A percentile compares a stretch with the other conserved stretches of the same genome.
These are phyloP conservation scores for Lepidothrix coronata DNA, from an alignment of 2,113 vertebrate genomes.

Conservation along the genomic window DNA sequence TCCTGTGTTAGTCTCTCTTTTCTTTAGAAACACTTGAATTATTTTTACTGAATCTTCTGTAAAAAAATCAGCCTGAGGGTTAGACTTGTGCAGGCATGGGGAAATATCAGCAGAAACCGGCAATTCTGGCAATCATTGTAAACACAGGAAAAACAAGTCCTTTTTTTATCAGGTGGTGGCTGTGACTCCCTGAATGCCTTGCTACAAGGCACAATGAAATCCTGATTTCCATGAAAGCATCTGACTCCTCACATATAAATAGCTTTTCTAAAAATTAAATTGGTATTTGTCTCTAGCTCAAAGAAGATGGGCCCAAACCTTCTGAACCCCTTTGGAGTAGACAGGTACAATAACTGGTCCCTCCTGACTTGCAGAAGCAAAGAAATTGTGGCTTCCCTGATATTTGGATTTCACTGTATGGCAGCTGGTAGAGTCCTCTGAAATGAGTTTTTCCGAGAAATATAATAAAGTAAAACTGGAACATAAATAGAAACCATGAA, in stretches of 20 bases:
- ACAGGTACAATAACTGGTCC: not conserved
- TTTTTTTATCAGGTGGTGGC: not conserved
- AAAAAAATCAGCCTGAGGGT: not conserved
- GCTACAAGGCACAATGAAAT: not conserved
- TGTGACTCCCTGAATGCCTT: not conserved
- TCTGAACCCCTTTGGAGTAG: not conserved
- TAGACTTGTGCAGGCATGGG: not conserved
- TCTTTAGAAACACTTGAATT: not conserved
- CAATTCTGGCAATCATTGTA: not conserved
- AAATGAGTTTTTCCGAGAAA: slow-evolving; percentile 22
- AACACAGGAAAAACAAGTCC: not conserved
- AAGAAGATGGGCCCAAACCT: not conserved
- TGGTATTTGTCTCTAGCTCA: not conserved
- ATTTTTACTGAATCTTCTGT: not conserved
- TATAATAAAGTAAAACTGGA: not conserved
- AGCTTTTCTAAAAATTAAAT: not conserved
- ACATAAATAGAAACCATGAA: slow-evolving; percentile 36
- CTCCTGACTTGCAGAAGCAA: not conserved
- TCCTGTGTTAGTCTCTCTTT: not conserved
- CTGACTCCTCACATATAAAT: not conserved
- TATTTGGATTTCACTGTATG: not conserved
- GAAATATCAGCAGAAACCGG: not conserved
- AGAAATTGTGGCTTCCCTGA: not conserved
- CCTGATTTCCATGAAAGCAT: not conserved
- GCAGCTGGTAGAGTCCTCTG: not conserved